Percentiles rank a stretch among this genome's conserved stretches.
phyloP scores from a whole-genome alignment of 1,140 invertebrate species.

The Lepidurus arcticus region DNA sequence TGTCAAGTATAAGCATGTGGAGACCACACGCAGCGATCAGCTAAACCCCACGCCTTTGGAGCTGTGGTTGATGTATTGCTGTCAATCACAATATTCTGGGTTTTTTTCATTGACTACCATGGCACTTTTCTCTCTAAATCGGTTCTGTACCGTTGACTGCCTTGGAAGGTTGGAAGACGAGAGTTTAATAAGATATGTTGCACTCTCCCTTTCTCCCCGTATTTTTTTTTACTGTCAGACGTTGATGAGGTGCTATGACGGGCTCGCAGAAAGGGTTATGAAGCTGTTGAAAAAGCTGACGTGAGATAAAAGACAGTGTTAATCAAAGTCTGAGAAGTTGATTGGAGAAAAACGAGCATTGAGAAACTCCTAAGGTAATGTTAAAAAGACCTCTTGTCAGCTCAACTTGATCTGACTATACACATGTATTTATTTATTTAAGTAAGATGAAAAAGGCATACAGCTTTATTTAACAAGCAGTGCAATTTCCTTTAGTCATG shows the following conservation, averaged over 20 bases:
- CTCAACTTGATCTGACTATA: not conserved
- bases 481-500: not conserved
- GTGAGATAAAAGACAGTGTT: not conserved
- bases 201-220: not conserved
- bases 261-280: slow-evolving; percentile 2
- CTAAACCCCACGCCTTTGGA: not conserved
- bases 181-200: not conserved
- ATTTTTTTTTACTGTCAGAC: not conserved
- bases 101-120: not conserved
- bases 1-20: not conserved
- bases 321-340: slow-evolving; percentile 2
- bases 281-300: not conserved
- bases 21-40: slow-evolving; percentile 9
- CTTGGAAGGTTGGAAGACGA: not conserved
- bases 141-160: not conserved
- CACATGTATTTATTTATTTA: not conserved
- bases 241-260: slow-evolving; percentile 1
- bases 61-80: not conserved
- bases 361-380: not conserved
- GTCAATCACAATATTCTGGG: not conserved
- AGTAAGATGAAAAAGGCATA: not conserved
- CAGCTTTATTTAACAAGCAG: not conserved
- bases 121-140: not conserved
- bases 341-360: slow-evolving; percentile 7
- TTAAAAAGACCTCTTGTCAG: not conserved